Conservation (phyloP, 2,888 invertebrate species). For the Formica aserva region DNA sequence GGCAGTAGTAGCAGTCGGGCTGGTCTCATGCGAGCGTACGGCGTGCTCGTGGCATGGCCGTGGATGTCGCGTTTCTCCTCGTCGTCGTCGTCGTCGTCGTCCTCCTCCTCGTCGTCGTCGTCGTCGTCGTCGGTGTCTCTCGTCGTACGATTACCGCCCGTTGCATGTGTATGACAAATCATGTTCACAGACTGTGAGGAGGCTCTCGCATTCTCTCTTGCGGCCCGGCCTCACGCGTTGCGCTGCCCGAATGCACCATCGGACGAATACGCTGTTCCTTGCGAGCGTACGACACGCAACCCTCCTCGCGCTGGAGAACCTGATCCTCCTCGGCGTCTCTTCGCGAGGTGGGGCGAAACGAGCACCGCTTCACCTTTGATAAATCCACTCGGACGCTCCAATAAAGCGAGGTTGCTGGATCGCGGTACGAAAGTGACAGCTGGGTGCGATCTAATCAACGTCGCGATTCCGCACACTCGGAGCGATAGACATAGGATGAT, state of each 20-base stretch:
- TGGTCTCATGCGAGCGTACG: conserved; percentile 58
- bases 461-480: background rate
- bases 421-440: background rate
- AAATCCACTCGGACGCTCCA: background rate
- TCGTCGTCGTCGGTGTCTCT: conserved; percentile 76
- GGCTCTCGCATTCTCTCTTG: conserved; percentile 82
- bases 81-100: conserved; percentile 54
- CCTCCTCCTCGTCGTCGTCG: conserved; percentile 69
- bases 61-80: conserved; percentile 29
- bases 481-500: background rate
- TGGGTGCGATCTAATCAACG: background rate
- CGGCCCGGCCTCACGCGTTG: conserved; percentile 63
- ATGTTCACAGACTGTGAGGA: conserved; percentile 82
- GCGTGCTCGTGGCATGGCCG: conserved; percentile 58
- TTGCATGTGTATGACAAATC: conserved; percentile 82
- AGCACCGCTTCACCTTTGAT: background rate
- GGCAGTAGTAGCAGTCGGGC: conserved; percentile 27
- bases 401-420: background rate
- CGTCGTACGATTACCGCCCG: conserved; percentile 81
- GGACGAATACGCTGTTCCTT: conserved; percentile 57
- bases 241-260: conserved; percentile 71
- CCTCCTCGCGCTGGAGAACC: background rate
- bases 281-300: background rate
- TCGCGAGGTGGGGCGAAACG: background rate
- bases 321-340: background rate